These are phyloP conservation scores for Tragelaphus scriptus DNA, from an alignment of 2,113 vertebrate genomes.

Conservation along the genomic window DNA sequence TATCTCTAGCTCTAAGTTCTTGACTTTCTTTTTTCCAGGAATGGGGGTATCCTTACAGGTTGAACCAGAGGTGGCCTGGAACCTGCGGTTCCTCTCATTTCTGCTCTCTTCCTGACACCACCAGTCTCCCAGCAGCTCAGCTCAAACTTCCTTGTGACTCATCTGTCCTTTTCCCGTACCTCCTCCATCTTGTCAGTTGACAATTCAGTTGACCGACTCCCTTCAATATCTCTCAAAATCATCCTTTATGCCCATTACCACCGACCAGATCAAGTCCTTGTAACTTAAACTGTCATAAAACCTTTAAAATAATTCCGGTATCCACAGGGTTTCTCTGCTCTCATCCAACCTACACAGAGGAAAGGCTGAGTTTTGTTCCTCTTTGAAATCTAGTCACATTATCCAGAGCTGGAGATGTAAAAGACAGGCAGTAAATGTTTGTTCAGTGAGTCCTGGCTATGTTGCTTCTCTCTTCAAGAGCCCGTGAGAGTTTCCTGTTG, in stretches of 20 bases:
- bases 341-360: neutral
- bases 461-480: neutral
- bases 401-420: neutral
- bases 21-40: neutral
- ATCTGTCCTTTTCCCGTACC: neutral
- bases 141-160: neutral
- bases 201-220: neutral
- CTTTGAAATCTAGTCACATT: neutral
- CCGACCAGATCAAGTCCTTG: neutral
- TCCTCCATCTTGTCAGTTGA: conserved; percentile 8
- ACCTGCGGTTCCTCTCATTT: neutral
- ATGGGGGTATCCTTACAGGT: neutral
- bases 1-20: neutral
- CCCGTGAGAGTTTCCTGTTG: neutral
- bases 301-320: neutral
- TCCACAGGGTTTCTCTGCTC: neutral
- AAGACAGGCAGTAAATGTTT: neutral
- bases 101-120: neutral
- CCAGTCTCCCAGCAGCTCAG: neutral
- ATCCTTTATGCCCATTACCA: conserved; percentile 12
- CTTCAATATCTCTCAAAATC: neutral
- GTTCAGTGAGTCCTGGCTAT: neutral
- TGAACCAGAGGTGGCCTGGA: neutral
- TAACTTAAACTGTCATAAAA: neutral
- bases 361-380: neutral